phyloP scores from a whole-genome alignment of 1,140 invertebrate genomes.

The Lepidostoma basale region DNA sequence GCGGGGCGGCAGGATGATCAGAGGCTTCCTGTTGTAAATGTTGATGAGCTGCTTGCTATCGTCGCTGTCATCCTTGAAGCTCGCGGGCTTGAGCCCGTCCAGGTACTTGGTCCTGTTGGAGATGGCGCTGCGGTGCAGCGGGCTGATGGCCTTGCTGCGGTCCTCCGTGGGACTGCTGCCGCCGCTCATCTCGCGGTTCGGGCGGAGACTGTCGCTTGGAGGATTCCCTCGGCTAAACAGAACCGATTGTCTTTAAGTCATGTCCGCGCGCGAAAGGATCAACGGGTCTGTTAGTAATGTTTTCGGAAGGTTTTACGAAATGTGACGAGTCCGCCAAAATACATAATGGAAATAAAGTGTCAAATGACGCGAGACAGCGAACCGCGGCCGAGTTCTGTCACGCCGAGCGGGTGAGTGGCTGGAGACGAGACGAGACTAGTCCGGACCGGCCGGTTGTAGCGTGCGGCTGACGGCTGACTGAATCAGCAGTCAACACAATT shows the following conservation, averaged over 20 bases:
- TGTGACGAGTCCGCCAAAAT: neutral
- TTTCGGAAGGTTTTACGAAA: constrained; percentile 1
- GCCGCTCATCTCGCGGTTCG: neutral
- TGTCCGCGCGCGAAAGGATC: neutral
- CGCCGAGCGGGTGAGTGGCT: too few relatives aligned
- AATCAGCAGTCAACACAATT: neutral
- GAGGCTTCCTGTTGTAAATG: constrained; percentile 51
- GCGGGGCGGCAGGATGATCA: constrained; percentile 50
- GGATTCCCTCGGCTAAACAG: neutral
- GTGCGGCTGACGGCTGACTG: constrained; percentile 3
- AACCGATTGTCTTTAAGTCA: constrained; percentile 19
- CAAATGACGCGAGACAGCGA: neutral
- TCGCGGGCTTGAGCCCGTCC: constrained; percentile 45
- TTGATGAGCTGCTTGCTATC: constrained; percentile 54
- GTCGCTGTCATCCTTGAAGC: constrained; percentile 53
- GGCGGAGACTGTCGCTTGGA: neutral
- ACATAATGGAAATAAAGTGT: constrained; percentile 10
- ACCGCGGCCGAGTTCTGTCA: neutral
- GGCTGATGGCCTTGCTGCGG: constrained; percentile 25
- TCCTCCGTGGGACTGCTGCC: constrained; percentile 23
- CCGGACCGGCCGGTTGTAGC: too few relatives aligned
- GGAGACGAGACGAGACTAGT: too few relatives aligned
- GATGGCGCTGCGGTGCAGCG: constrained; percentile 39
- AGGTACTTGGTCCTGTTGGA: constrained; percentile 54
- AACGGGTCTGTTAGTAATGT: neutral